Base-by-base conservation (phyloP, 2,888 invertebrate species). In the Physocephala rufipes region DNA sequence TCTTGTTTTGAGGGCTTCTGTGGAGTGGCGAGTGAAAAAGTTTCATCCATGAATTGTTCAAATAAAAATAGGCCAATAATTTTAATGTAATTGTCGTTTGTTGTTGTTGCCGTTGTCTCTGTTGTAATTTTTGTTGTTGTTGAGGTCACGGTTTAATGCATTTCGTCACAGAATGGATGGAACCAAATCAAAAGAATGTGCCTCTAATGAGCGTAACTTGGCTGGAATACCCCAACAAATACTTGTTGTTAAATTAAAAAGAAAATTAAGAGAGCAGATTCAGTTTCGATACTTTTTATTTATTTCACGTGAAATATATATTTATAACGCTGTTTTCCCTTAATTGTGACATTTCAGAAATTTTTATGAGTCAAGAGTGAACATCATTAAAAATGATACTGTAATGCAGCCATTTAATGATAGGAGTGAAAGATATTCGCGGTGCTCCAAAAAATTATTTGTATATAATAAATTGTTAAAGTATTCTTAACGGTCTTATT, bases 71-170 rank as follows among this genome's bases (percentile, higher is more conserved):
- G 16, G 28, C n/a, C 26, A 36, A 30, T 51, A 13, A 9, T 51
- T 66, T 59, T 5, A 62, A 45, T 62, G 62, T 45, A 43, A 24
- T 43, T 21, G 9, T 19, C 26, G 24, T 19, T n/a, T 63, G 21
- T 63, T 21, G 45, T 45, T 63, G 63, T 63, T 43, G 12, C 45
- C 4, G 61, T 62, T 62, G 19, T 62, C 45, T 9, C 5, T 12
- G 45, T 65, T 47, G 53, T 53, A 45, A 36, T 73, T 72, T 55
- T 53, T 43, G 62, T 69, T 49, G 9, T 51, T 28, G 49, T 66
- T 53, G 28, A 16, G 53, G 45, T 58, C 67, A 67, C 26, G 67
- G 43, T 67, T 67, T 67, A 49, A 67, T 67, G 67, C 24, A 9
- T 43, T 36, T 21, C 26, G 66, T 7, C 47, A 21, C 30, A n/a